A percentile compares a stretch with the other conserved stretches of the same genome.
Evolutionary conservation across 2,113 vertebrate species (phyloP).

Genomic region (Gymnorhina tibicen): DNA sequence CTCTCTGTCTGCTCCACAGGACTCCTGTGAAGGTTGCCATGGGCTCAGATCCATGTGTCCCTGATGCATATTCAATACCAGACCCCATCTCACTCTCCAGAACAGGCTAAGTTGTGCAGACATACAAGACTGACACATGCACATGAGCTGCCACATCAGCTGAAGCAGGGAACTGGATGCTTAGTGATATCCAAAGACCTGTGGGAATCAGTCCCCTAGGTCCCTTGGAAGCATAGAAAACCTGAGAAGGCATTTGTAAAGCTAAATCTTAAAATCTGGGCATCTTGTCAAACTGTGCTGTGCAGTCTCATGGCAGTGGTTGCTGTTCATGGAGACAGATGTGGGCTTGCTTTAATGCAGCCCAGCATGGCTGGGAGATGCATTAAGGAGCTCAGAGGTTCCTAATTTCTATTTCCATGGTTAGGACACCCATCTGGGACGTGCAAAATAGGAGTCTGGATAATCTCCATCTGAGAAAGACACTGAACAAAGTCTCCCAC

Average conservation of each 20-base stretch:
- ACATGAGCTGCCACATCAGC: slow-evolving; percentile 3
- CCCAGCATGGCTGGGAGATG: neutral
- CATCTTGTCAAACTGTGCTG: neutral
- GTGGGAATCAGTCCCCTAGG: neutral
- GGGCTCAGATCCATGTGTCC: slow-evolving; percentile 58
- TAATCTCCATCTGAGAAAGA: neutral
- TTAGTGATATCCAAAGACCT: neutral
- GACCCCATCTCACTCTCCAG: slow-evolving; percentile 27
- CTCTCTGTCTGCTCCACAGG: slow-evolving; percentile 57
- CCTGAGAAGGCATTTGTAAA: slow-evolving; percentile 3
- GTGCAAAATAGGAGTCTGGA: neutral
- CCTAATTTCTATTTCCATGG: neutral
- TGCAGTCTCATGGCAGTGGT: neutral
- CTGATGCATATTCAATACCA: slow-evolving; percentile 65
- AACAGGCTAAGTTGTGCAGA: neutral
- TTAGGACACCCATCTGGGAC: neutral
- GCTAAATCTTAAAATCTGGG: neutral
- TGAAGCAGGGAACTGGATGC: neutral
- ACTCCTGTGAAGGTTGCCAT: slow-evolving; percentile 60
- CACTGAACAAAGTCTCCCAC: neutral
- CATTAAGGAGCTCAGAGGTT: neutral
- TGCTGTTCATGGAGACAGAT: neutral
- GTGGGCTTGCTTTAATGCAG: neutral
- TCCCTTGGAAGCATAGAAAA: neutral
- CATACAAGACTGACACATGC: neutral